Percentiles rank a stretch among this genome's conserved stretches.
Conservation (phyloP, 1,140 invertebrate genomes). For the Drosophila sulfurigaster region DNA sequence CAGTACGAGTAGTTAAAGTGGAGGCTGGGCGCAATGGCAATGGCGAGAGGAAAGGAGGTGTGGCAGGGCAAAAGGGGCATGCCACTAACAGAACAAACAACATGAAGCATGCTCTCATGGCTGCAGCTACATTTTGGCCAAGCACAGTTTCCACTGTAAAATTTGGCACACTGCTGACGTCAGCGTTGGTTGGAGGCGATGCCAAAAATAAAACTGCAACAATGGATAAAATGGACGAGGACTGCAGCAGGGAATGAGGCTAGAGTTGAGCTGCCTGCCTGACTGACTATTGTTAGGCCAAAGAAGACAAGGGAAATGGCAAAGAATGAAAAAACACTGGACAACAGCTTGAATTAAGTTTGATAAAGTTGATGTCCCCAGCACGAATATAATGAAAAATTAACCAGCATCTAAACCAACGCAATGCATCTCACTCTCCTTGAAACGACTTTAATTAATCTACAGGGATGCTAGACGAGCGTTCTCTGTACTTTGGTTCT, state of each 20-base stretch:
- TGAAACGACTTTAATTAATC: slow-evolving; percentile 4
- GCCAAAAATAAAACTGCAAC: slow-evolving; percentile 57
- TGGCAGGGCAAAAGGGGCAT: background rate
- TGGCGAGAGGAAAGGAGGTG: no score
- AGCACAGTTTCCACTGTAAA: slow-evolving; percentile 23
- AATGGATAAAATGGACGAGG: slow-evolving; percentile 16
- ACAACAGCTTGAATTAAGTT: slow-evolving; percentile 41
- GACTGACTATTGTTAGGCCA: slow-evolving; percentile 43
- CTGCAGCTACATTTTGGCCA: slow-evolving; percentile 37
- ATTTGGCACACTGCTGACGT: slow-evolving; percentile 65
- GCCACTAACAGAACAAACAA: slow-evolving; percentile 17
- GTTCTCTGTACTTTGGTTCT: background rate
- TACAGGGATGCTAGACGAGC: background rate
- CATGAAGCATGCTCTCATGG: slow-evolving; percentile 32
- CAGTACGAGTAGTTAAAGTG: slow-evolving; percentile 6
- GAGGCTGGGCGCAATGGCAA: background rate
- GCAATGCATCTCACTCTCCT: background rate
- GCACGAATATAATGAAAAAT: slow-evolving; percentile 36
- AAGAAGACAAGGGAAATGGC: slow-evolving; percentile 2
- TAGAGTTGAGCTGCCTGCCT: background rate
- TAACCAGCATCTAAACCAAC: slow-evolving; percentile 15
- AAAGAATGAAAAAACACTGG: slow-evolving; percentile 24
- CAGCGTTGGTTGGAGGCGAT: slow-evolving; percentile 41
- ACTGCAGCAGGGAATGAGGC: slow-evolving; percentile 5
- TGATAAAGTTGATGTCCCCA: slow-evolving; percentile 54